Evolutionary conservation across 2,888 invertebrate species (phyloP), one percentile per base, ranked within the genome.

Genomic region (Clanis bilineata): DNA sequence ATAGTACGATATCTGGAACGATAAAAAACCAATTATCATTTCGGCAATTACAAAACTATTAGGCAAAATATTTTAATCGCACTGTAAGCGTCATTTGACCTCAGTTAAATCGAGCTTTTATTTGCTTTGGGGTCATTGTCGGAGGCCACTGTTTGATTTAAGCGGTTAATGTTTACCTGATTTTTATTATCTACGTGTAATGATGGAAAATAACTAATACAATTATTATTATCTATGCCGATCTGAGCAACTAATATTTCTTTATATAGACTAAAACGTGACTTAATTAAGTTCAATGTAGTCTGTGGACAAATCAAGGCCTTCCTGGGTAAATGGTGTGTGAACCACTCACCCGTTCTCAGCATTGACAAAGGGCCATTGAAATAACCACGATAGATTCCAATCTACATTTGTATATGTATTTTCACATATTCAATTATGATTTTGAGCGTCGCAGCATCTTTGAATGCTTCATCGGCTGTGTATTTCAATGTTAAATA

Each of bases 1-100:
- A 96, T 91, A 22, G 95, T 95, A 65, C 95, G 94, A 66, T 90
- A 93, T 60, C 94, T 94, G 79, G 62, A 87, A 88, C 58, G 61
- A 60, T 63, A 55, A 57, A 63, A 60, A 59, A 25, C 15, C 15
- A 56, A 44, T 63, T 59, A 64, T 23, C 38, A 62, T n/a, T 51
- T 15, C 15, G 5, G 18, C 18, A 51, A 51, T n/a, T 28, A 28
- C 28, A 32, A 12, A 28, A 25, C 18, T 12, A 58, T 58, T 57
- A 51, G 5, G 25, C 15, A 25, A 12, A 7, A 38, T 15, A 18
- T 38, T 47, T 58, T 38, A 58, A 18, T 38, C 18, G 6, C 12
- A 58, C 18, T 12, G 9, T 39, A 51, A 25, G 18, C 25, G 21
- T 38, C 10, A 10, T 44, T 36, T 63, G 72, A 68, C 81, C 78